Conservation (phyloP, 1,140 invertebrate species). For the Hyposmocoma kahamanoa region DNA sequence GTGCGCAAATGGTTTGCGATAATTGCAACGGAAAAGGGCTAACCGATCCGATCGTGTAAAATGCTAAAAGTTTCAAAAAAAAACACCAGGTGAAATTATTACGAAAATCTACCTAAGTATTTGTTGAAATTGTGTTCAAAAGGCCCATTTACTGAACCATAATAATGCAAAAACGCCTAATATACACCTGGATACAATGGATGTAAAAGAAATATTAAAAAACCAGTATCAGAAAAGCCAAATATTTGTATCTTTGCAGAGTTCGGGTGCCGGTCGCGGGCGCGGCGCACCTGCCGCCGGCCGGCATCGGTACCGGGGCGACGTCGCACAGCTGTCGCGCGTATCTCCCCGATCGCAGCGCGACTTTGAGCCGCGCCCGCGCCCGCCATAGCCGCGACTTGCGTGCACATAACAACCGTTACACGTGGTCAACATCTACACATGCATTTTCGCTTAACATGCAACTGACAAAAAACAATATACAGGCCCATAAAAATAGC, state of each 20-base stretch:
- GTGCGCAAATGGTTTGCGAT: conserved; percentile 37
- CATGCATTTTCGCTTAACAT: conserved; percentile 1
- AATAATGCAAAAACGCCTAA: too few species aligned
- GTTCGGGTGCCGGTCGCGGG: conserved; percentile 5
- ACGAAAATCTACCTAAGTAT: too few species aligned
- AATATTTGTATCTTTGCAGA: too few species aligned
- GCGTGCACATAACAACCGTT: conserved; percentile 12
- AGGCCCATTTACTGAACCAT: too few species aligned
- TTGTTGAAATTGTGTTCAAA: too few species aligned
- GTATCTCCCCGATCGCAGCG: conserved; percentile 49
- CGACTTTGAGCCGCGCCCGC: conserved; percentile 19
- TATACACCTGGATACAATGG: too few species aligned
- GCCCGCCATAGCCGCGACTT: conserved; percentile 19
- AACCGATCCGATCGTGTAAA: too few species aligned
- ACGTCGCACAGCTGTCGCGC: conserved; percentile 63
- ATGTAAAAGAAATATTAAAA: too few species aligned
- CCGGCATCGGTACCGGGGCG: conserved; percentile 55
- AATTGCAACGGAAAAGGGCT: not conserved
- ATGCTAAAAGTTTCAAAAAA: too few species aligned
- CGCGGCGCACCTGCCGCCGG: conserved; percentile 45
- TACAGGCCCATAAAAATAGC: not conserved
- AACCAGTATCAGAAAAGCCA: too few species aligned
- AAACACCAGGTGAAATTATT: too few species aligned
- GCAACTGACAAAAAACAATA: not conserved
- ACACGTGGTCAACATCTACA: not conserved